Percentiles rank a stretch among this genome's conserved stretches.
Conservation (phyloP, 2,797 vertebrate species). For the Silurus lanzhouensis region DNA sequence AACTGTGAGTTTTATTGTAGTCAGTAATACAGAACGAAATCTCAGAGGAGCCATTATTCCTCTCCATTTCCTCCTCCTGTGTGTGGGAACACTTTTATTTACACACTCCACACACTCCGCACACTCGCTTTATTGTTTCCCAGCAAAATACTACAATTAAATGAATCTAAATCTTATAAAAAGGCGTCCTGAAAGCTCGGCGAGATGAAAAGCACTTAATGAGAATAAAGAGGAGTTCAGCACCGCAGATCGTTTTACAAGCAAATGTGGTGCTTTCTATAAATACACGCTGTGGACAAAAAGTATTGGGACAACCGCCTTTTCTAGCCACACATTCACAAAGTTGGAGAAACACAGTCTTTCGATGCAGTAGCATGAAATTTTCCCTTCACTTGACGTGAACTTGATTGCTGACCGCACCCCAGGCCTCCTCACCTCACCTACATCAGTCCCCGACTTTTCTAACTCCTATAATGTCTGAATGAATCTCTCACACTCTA, state of each 20-base stretch:
- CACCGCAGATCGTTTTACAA: background rate
- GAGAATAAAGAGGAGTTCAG: background rate
- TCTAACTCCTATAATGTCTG: too few species aligned
- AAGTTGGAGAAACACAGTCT: too few species aligned
- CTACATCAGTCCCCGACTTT: too few species aligned
- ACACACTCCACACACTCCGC: background rate
- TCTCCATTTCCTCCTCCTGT: background rate
- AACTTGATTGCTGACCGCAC: too few species aligned
- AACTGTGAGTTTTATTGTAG: background rate
- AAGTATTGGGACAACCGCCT: too few species aligned
- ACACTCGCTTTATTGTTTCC: background rate
- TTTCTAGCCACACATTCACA: too few species aligned
- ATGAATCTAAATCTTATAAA: constrained; percentile 4
- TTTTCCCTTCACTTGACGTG: too few species aligned
- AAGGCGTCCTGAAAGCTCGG: background rate
- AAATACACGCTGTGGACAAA: background rate
- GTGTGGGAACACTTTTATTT: background rate
- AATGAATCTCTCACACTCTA: too few species aligned
- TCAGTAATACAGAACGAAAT: background rate
- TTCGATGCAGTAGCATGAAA: too few species aligned
- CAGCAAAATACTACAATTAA: background rate
- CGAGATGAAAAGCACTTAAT: background rate
- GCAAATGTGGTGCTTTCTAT: background rate
- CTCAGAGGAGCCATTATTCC: background rate
- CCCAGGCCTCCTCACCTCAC: too few species aligned